A percentile compares a stretch with the other conserved stretches of the same genome.
Conservation (phyloP, 2,113 vertebrate genomes). For the Rhipidura dahli region DNA sequence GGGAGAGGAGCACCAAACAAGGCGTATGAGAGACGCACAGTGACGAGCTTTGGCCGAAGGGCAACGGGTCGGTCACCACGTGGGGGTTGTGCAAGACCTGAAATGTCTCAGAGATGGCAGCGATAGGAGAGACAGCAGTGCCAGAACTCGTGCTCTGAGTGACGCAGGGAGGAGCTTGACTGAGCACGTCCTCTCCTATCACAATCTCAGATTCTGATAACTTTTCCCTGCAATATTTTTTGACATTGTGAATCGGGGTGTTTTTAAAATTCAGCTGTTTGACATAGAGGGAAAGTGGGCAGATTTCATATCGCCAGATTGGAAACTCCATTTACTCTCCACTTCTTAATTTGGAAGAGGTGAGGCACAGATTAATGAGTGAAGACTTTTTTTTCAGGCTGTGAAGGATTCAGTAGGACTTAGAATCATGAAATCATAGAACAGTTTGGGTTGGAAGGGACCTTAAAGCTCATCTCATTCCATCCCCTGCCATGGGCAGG, state of each 20-base stretch:
- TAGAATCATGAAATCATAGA: neutral
- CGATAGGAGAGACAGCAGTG: neutral
- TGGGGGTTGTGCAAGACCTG: neutral
- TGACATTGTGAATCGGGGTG: neutral
- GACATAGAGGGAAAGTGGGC: neutral
- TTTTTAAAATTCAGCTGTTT: neutral
- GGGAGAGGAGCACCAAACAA: neutral
- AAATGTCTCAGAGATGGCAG: neutral
- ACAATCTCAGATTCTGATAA: neutral
- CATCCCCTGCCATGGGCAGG: neutral
- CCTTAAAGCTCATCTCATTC: neutral
- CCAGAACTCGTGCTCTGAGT: neutral
- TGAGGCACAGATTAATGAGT: neutral
- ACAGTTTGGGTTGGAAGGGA: neutral
- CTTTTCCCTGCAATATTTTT: neutral
- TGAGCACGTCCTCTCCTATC: neutral
- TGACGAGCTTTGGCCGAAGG: neutral
- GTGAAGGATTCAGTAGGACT: neutral
- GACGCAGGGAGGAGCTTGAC: neutral
- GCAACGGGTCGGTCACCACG: neutral
- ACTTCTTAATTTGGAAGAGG: neutral
- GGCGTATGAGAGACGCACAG: fast-evolving
- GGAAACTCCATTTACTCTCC: neutral
- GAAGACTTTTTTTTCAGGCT: neutral
- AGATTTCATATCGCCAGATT: neutral